Evolutionary conservation across 2,797 vertebrate species (phyloP).

Genomic region (Bradypus variegatus): DNA sequence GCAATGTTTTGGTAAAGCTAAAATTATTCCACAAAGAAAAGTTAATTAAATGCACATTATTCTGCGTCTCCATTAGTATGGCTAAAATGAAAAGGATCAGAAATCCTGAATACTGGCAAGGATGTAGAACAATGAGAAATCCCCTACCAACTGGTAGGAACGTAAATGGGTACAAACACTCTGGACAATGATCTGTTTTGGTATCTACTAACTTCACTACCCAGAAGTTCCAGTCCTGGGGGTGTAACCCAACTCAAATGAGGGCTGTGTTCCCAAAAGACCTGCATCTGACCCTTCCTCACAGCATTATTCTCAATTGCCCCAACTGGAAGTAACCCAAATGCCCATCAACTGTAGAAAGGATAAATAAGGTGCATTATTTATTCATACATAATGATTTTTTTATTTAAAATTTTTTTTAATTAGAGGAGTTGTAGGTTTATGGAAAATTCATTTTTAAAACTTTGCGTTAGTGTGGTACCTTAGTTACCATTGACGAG

Average conservation of each 20-base stretch:
- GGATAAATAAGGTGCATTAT: background rate
- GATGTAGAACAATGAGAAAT: too few relatives aligned
- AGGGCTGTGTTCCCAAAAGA: background rate
- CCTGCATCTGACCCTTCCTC: background rate
- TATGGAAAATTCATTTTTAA: too few relatives aligned
- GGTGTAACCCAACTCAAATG: rapidly evolving
- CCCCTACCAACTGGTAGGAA: background rate
- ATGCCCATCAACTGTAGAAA: background rate
- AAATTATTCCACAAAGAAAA: background rate
- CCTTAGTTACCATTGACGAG: too few relatives aligned
- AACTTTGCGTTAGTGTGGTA: too few relatives aligned
- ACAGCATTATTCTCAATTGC: background rate
- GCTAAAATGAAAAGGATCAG: background rate
- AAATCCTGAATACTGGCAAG: background rate
- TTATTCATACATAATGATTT: background rate
- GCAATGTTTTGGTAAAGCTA: background rate
- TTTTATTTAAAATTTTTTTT: too few relatives aligned
- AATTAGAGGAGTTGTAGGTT: too few relatives aligned
- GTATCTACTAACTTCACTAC: background rate
- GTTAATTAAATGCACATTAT: background rate
- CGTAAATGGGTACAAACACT: background rate
- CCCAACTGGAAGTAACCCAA: background rate
- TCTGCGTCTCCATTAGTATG: background rate
- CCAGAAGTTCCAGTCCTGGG: too few relatives aligned
- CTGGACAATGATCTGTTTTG: background rate